Base-by-base conservation (phyloP, 2,888 invertebrate genomes). In the Nasonia oneida region DNA sequence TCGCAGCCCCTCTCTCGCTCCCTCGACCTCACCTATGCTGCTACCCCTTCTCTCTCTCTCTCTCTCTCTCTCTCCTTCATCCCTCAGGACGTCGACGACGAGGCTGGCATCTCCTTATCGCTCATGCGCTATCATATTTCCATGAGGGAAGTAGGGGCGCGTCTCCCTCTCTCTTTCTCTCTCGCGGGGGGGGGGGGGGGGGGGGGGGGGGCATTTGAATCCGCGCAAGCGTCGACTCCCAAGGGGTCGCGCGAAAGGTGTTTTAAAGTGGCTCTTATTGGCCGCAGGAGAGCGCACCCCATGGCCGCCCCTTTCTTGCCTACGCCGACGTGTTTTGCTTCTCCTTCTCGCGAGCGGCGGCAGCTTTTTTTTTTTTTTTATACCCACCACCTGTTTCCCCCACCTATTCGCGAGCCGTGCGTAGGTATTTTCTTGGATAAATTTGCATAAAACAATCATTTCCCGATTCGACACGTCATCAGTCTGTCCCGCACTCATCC, bases 241-340 rank as follows among this genome's bases (percentile, higher is more conserved):
- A 23, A 39, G 64, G 53, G 23, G 57, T 42, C 39, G 42, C 70
- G 78, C 42, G 90, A 91, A 91, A 91, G 91, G 91, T 90, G 90
- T 91, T 92, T 91, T 92, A 91, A 92, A 92, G 92, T 92, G 91
- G 90, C 91, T 92, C 92, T 92, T 92, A 93, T 93, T 93, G 93
- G 93, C 91, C 91, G 91, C 92, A 90, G 91, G 88, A 90, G 90
- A 91, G 74, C 57, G 87, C 87, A 86, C 87, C 88, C 89, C 89
- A 84, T 88, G 86, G 90, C 89, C 89, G 89, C 89, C 89, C 89
- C 89, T 89, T 89, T 90, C 90, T 89, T 90, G 89, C 42, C 89
- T 87, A 87, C 89, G 85, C 5, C 47, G 39, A 77, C 83, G 61
- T 73, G 77, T 82, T 81, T 86, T 82, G 33, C 84, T 78, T 70